Evolutionary conservation across 2,797 vertebrate species (phyloP).

Genomic region (Syngnathus acus): DNA sequence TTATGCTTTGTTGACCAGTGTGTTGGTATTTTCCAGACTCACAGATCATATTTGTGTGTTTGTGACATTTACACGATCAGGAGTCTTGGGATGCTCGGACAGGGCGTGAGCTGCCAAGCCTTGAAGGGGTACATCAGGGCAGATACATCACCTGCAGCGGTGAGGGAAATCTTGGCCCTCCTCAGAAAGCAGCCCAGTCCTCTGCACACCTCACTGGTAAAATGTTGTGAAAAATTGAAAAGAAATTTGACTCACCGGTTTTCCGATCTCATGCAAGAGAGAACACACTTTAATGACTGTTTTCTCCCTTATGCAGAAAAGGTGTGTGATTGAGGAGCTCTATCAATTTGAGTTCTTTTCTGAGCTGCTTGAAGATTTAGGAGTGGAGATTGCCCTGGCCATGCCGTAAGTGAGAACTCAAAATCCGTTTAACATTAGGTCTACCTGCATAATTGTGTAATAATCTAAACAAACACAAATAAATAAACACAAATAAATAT

Average conservation of each 20-base stretch:
- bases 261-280: background rate
- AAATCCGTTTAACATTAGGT: too few species aligned
- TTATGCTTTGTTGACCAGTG: background rate
- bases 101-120: slow-evolving; percentile 60
- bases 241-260: background rate
- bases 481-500: too few species aligned
- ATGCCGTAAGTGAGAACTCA: slow-evolving; percentile 63
- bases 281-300: background rate
- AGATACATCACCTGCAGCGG: slow-evolving; percentile 18
- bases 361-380: slow-evolving; percentile 60
- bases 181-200: slow-evolving; percentile 58
- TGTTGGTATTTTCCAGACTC: background rate
- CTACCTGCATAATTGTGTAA: background rate
- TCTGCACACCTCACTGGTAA: slow-evolving; percentile 71
- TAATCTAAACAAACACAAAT: background rate
- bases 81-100: slow-evolving; percentile 61
- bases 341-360: slow-evolving; percentile 63
- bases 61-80: slow-evolving; percentile 34
- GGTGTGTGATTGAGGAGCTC: slow-evolving; percentile 61
- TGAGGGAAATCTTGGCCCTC: slow-evolving; percentile 51
- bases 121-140: slow-evolving; percentile 37
- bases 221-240: background rate
- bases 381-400: slow-evolving; percentile 65
- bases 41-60: background rate
- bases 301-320: slow-evolving; percentile 59